These are phyloP conservation scores for Siphamia tubifer DNA, from an alignment of 2,113 vertebrate genomes.

Conservation along the genomic window DNA sequence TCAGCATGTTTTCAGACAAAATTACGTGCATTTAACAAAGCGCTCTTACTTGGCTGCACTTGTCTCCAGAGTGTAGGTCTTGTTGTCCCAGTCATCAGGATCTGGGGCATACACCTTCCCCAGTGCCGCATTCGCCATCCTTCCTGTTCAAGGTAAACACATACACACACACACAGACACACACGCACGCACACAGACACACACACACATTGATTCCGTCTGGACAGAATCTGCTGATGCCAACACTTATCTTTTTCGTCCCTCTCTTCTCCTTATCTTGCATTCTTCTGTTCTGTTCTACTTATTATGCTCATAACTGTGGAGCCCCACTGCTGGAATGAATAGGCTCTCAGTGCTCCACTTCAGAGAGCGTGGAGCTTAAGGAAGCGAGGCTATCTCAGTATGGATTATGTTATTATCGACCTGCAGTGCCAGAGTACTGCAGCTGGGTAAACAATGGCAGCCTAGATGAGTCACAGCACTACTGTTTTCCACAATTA, in stretches of 20 bases:
- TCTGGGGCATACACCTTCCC: slow-evolving; percentile 90
- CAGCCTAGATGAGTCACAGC: slow-evolving; percentile 57
- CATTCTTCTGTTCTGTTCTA: slow-evolving; percentile 72
- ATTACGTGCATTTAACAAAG: slow-evolving; percentile 27
- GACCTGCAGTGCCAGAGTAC: slow-evolving; percentile 65
- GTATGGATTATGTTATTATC: slow-evolving; percentile 81
- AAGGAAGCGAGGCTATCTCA: slow-evolving; percentile 72
- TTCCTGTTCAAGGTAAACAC: slow-evolving; percentile 78
- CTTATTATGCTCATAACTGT: slow-evolving; percentile 75
- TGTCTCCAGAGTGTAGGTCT: slow-evolving; percentile 88
- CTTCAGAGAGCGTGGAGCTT: slow-evolving; percentile 71
- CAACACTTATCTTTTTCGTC: slow-evolving; percentile 68
- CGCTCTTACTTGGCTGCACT: slow-evolving; percentile 84
- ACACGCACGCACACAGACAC: slow-evolving; percentile 34
- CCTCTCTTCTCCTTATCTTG: slow-evolving; percentile 72
- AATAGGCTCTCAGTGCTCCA: slow-evolving; percentile 70
- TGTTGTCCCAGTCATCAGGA: slow-evolving; percentile 93
- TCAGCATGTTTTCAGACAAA: slow-evolving; percentile 31
- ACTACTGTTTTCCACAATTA: slow-evolving; percentile 60
- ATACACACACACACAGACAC: slow-evolving; percentile 33
- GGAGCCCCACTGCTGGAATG: slow-evolving; percentile 71
- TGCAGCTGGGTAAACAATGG: slow-evolving; percentile 75
- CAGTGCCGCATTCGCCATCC: slow-evolving; percentile 80
- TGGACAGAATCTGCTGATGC: slow-evolving; percentile 71
- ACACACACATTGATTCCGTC: slow-evolving; percentile 45